Evolutionary conservation across 2,888 invertebrate genomes (phyloP).

Genomic region (Oeneis ivallda): DNA sequence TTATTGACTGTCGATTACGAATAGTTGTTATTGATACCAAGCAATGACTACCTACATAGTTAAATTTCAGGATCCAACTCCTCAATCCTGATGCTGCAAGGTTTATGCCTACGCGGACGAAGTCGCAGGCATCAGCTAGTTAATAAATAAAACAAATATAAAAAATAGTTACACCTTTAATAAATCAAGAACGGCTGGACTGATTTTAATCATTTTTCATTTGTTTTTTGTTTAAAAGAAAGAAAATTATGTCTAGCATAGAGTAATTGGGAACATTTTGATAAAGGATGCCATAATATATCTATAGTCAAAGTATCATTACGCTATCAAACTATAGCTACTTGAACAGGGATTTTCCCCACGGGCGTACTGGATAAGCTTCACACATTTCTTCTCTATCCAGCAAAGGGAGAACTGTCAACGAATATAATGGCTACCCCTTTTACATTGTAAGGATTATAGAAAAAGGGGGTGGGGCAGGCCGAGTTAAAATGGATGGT

Average conservation of each 20-base stretch:
- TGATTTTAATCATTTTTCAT: too few species aligned
- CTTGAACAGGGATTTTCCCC: slow-evolving; percentile 51
- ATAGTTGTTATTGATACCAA: too few species aligned
- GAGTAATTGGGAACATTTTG: background rate
- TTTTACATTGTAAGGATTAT: slow-evolving; percentile 35
- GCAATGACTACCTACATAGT: too few species aligned
- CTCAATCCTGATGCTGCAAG: too few species aligned
- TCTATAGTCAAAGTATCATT: slow-evolving; percentile 13
- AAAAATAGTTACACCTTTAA: too few species aligned
- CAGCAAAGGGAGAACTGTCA: slow-evolving; percentile 44
- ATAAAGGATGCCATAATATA: slow-evolving; percentile 8
- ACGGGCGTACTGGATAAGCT: slow-evolving; percentile 50
- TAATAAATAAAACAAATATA: too few species aligned
- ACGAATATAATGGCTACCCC: slow-evolving; percentile 41
- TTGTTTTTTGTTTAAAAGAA: too few species aligned
- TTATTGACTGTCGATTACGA: too few species aligned
- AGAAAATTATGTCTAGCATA: background rate
- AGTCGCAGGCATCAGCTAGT: too few species aligned
- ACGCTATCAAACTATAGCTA: slow-evolving; percentile 47
- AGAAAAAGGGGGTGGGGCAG: slow-evolving; percentile 40
- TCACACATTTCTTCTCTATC: slow-evolving; percentile 49
- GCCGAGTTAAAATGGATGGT: slow-evolving; percentile 46
- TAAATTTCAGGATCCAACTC: too few species aligned
- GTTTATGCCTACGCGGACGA: too few species aligned
- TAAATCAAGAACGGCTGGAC: too few species aligned